Percentiles rank a stretch among this genome's conserved stretches.
Evolutionary conservation across 1,140 invertebrate genomes (phyloP).

Genomic region (Aphelenchoides besseyi): DNA sequence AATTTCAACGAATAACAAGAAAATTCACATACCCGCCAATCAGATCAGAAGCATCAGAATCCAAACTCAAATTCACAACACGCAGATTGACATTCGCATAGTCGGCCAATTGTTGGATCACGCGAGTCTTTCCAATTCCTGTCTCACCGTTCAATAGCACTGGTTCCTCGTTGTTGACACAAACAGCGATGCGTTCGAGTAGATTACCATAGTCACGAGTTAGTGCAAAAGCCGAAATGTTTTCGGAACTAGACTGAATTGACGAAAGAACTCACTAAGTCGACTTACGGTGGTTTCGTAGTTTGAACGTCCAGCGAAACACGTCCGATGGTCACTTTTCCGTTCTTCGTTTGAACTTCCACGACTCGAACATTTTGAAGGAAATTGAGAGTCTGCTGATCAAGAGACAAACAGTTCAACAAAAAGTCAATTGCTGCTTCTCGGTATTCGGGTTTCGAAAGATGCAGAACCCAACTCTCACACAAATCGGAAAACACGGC

Average conservation of each 20-base stretch:
- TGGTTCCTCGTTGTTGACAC: slow-evolving; percentile 72
- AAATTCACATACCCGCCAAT: slow-evolving; percentile 73
- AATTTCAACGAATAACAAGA: background rate
- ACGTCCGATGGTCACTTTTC: slow-evolving; percentile 22
- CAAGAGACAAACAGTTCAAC: slow-evolving; percentile 40
- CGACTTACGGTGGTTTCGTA: background rate
- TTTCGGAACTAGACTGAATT: slow-evolving; percentile 18
- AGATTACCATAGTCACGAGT: slow-evolving; percentile 72
- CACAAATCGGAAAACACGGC: background rate
- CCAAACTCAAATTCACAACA: slow-evolving; percentile 99
- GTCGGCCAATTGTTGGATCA: slow-evolving; percentile 84
- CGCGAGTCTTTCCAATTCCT: slow-evolving; percentile 95
- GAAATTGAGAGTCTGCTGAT: slow-evolving; percentile 15
- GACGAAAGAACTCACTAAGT: slow-evolving; percentile 14
- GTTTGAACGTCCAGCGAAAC: slow-evolving; percentile 2
- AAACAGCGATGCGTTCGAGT: slow-evolving; percentile 70
- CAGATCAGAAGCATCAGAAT: slow-evolving; percentile 91
- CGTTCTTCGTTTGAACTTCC: slow-evolving; percentile 17
- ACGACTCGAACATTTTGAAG: slow-evolving; percentile 25
- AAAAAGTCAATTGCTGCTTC: slow-evolving; percentile 7
- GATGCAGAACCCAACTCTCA: slow-evolving; percentile 9
- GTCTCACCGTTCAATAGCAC: slow-evolving; percentile 95
- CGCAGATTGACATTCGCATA: slow-evolving; percentile 73
- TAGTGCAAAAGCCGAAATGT: slow-evolving; percentile 60
- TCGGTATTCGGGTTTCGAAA: slow-evolving; percentile 21